A percentile compares a stretch with the other conserved stretches of the same genome.
Evolutionary conservation across 2,797 vertebrate genomes (phyloP).

Genomic region (Peromyscus eremicus): DNA sequence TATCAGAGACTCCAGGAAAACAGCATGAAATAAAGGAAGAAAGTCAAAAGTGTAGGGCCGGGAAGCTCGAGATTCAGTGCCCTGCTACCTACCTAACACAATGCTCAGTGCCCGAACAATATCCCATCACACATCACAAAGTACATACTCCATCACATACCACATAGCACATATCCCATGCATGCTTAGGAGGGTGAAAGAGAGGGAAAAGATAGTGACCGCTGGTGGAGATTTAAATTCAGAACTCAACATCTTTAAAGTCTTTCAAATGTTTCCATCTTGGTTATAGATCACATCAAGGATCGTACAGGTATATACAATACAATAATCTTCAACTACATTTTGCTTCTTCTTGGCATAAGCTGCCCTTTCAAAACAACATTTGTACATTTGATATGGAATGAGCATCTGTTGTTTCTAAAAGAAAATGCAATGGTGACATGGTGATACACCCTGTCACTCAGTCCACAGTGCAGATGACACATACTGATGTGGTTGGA

Average conservation of each 20-base stretch:
- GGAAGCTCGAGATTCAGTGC: not conserved
- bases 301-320: not conserved
- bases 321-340: not conserved
- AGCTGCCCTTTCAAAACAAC: constrained; percentile 16
- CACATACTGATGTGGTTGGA: not conserved
- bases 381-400: not conserved
- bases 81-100: not conserved
- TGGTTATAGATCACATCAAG: not conserved
- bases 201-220: not conserved
- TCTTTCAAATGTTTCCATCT: constrained; percentile 25
- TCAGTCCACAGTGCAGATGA: not conserved
- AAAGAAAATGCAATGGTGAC: not conserved
- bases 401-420: constrained; percentile 7
- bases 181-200: not conserved
- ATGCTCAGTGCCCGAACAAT: not conserved
- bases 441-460: not conserved
- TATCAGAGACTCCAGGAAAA: not conserved
- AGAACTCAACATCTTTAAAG: constrained; percentile 8
- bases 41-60: not conserved
- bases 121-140: no score
- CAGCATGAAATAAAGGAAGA: not conserved
- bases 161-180: not conserved
- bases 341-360: constrained; percentile 28
- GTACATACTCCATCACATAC: not conserved
- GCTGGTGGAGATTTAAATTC: not conserved